These are phyloP conservation scores for Lates japonicus DNA, from an alignment of 2,797 vertebrate species.

Conservation along the genomic window DNA sequence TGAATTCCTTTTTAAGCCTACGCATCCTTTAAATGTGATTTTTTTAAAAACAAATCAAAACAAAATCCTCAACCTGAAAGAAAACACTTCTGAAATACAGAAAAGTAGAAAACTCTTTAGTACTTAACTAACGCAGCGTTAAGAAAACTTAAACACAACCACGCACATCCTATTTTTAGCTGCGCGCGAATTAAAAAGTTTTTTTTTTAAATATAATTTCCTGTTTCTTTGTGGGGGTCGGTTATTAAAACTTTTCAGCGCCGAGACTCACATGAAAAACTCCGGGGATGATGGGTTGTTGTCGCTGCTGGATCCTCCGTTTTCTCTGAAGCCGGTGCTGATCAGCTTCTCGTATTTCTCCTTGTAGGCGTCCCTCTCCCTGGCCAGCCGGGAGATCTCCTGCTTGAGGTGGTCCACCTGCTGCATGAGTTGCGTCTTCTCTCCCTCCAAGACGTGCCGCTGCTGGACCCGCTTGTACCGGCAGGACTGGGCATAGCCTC, in stretches of 20 bases:
- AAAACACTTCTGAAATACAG: conserved; percentile 48
- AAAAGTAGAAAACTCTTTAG: conserved; percentile 39
- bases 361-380: conserved; percentile 99
- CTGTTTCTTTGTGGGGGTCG: conserved; percentile 79
- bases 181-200: conserved; percentile 77
- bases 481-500: conserved; percentile 99
- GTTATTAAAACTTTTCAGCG: conserved; percentile 83
- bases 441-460: conserved; percentile 97
- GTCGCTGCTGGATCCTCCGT: conserved; percentile 92
- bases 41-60: conserved; percentile 38
- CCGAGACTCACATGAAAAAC: conserved; percentile 99
- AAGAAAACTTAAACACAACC: conserved; percentile 22
- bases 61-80: conserved; percentile 27
- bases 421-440: conserved; percentile 98
- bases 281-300: conserved; percentile 98
- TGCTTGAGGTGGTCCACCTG: conserved; percentile 99
- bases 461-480: conserved; percentile 99
- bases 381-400: conserved; percentile 98
- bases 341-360: conserved; percentile 99
- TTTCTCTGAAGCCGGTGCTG: conserved; percentile 98
- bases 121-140: conserved; percentile 37
- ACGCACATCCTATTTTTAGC: conserved; percentile 46
- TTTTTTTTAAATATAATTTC: conserved; percentile 33
- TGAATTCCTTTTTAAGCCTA: conserved; percentile 12
- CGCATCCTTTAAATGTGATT: conserved; percentile 15